Conservation (phyloP, 2,797 vertebrate species). For the Coregonus sp. region DNA sequence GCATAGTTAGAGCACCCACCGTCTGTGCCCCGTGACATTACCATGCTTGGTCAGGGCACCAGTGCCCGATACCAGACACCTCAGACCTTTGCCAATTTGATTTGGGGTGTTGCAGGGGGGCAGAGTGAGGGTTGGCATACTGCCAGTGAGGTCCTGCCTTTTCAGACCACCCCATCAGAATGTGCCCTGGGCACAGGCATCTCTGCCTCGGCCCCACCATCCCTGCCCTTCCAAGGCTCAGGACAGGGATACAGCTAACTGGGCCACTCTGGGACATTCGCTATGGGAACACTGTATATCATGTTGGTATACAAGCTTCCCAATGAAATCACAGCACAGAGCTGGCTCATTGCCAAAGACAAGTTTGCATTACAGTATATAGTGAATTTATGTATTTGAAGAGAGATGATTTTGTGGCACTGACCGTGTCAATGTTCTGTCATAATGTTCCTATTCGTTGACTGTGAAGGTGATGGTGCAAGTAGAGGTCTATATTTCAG, state of each 20-base stretch:
- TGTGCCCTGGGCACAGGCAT: conserved; percentile 24
- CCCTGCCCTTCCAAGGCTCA: not conserved
- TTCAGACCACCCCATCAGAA: conserved; percentile 26
- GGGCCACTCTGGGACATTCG: not conserved
- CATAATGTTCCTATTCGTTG: conserved; percentile 31
- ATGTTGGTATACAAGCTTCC: not conserved
- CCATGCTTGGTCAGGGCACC: conserved; percentile 48
- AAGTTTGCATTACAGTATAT: not conserved
- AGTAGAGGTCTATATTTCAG: not conserved
- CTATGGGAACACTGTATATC: not conserved
- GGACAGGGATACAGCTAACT: not conserved
- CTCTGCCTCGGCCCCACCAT: not conserved
- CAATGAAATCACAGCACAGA: not conserved
- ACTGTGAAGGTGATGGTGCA: not conserved
- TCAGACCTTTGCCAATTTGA: conserved; percentile 74
- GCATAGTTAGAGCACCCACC: not conserved
- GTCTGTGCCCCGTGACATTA: conserved; percentile 53
- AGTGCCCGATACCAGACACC: conserved; percentile 65
- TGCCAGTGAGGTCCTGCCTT: conserved; percentile 27
- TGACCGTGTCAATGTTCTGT: conserved; percentile 37
- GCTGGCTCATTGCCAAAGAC: not conserved
- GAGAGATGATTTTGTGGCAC: not conserved
- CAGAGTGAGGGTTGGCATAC: conserved; percentile 24
- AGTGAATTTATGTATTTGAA: conserved; percentile 2
- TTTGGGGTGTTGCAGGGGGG: conserved; percentile 29